A percentile compares a stretch with the other conserved stretches of the same genome.
These are phyloP conservation scores for Meteorus colon DNA, from an alignment of 2,888 invertebrate genomes.

Conservation along the genomic window DNA sequence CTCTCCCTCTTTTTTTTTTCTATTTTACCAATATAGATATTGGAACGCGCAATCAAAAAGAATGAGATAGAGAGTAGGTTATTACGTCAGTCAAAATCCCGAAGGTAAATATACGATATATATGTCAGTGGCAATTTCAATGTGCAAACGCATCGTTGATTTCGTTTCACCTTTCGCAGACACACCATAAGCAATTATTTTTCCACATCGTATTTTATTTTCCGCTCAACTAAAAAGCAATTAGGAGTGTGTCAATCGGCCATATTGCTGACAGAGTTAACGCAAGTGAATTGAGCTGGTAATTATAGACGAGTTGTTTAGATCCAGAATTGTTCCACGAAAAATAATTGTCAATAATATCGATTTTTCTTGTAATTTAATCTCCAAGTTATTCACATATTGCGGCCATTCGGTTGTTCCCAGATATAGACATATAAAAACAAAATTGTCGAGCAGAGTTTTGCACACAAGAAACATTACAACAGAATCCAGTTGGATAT, in stretches of 20 bases:
- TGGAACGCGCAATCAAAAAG: neutral
- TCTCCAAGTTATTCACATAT: no score
- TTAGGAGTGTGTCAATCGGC: neutral
- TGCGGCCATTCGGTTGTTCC: no score
- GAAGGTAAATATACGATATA: constrained; percentile 9
- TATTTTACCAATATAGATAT: neutral
- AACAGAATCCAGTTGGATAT: no score
- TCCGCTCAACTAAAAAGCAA: neutral
- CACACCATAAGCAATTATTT: neutral
- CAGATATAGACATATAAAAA: no score
- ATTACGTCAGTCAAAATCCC: constrained; percentile 10
- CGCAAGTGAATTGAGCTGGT: neutral
- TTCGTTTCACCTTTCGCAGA: neutral
- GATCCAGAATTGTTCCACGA: no score
- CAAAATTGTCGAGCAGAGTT: no score
- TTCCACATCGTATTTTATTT: neutral
- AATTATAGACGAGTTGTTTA: neutral
- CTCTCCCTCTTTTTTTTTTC: neutral
- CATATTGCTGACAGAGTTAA: neutral
- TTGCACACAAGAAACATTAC: no score
- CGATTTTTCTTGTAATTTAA: no score
- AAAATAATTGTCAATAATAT: no score
- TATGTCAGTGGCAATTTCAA: constrained; percentile 12
- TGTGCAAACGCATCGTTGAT: constrained; percentile 7
- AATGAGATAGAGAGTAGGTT: neutral